Evolutionary conservation across 1,140 invertebrate species (phyloP).

Genomic region (Spodoptera litura): DNA sequence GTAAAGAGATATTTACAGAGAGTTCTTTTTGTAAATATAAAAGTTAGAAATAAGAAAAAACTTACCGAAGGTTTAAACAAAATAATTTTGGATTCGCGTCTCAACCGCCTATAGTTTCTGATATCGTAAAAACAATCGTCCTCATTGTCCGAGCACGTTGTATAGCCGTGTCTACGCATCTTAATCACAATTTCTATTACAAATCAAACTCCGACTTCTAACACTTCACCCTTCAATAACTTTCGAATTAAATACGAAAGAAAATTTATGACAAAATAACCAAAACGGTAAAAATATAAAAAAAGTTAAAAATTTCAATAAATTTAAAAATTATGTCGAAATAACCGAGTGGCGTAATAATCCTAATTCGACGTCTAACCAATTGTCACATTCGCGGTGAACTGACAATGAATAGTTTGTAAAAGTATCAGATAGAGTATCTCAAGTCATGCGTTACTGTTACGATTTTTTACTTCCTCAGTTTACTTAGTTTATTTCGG

Average conservation of each 20-base stretch:
- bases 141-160: constrained; percentile 59
- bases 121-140: constrained; percentile 58
- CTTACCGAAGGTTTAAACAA: constrained; percentile 68
- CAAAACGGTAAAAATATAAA: too few species aligned
- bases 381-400: constrained; percentile 8
- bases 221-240: constrained; percentile 17
- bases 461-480: constrained; percentile 20
- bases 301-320: background rate
- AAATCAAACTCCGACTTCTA: background rate
- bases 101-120: constrained; percentile 62
- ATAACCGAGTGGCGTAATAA: background rate
- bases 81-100: constrained; percentile 72
- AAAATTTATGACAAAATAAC: too few species aligned
- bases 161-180: constrained; percentile 66
- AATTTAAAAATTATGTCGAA: background rate
- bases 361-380: constrained; percentile 27
- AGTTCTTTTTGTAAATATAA: background rate
- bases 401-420: constrained; percentile 27
- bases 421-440: constrained; percentile 12
- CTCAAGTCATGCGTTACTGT: background rate
- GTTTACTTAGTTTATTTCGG: constrained; percentile 15
- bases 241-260: too few species aligned
- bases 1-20: too few species aligned
- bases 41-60: background rate
- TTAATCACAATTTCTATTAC: constrained; percentile 30